Evolutionary conservation across 1,140 invertebrate species (phyloP).

Genomic region (Rhagoletis zephyria): DNA sequence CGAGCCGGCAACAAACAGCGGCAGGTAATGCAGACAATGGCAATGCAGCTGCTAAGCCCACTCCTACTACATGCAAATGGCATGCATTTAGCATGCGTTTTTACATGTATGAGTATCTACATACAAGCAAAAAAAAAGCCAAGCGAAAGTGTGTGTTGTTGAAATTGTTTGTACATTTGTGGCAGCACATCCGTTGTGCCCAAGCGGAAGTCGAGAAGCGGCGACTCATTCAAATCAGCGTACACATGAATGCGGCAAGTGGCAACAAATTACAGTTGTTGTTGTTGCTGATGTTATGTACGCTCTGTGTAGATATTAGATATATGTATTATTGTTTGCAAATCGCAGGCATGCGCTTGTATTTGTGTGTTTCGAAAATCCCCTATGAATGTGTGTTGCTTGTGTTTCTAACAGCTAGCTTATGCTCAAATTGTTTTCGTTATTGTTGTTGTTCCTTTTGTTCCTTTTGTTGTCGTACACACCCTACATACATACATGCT

Average conservation of each 20-base stretch:
- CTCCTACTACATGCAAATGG: too few relatives aligned
- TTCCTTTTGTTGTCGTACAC: not conserved
- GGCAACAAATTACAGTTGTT: not conserved
- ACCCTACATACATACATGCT: not conserved
- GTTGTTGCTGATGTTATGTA: not conserved
- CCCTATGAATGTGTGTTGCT: not conserved
- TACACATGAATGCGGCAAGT: conserved; percentile 8
- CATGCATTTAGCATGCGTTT: not conserved
- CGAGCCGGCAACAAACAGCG: not conserved
- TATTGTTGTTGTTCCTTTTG: not conserved
- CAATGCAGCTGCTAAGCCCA: not conserved
- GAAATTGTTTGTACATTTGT: conserved; percentile 20
- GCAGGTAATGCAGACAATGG: not conserved
- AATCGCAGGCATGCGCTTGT: not conserved
- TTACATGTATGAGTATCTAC: not conserved
- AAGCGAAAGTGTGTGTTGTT: not conserved
- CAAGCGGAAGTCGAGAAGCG: conserved; percentile 12
- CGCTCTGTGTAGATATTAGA: not conserved
- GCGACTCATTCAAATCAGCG: conserved; percentile 37
- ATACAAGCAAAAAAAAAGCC: too few relatives aligned
- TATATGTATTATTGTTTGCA: not conserved
- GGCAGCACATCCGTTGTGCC: conserved; percentile 29
- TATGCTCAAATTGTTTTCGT: not conserved
- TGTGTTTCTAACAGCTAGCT: conserved; percentile 20
- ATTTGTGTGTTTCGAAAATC: not conserved